phyloP scores from a whole-genome alignment of 2,888 invertebrate genomes.

The Idaea biselata region DNA sequence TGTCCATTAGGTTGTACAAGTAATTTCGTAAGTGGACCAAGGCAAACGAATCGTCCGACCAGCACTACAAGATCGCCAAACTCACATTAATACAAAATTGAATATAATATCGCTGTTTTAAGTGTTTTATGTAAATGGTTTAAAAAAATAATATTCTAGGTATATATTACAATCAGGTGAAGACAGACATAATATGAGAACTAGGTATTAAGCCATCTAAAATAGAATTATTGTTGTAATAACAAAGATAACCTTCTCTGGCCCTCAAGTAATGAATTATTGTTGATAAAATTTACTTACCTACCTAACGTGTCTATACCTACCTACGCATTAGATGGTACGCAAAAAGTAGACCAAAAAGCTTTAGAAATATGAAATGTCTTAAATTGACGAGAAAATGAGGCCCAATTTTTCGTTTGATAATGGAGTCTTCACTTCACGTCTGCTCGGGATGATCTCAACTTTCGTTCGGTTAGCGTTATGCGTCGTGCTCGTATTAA shows the following conservation, averaged over 20 bases:
- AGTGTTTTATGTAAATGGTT: too few relatives aligned
- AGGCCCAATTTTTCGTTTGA: not conserved
- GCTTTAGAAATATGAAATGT: not conserved
- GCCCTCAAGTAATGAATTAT: not conserved
- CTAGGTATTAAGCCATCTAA: not conserved
- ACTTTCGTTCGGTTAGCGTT: not conserved
- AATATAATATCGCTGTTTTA: too few relatives aligned
- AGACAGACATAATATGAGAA: conserved; percentile 19
- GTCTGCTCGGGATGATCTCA: not conserved
- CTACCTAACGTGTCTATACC: not conserved
- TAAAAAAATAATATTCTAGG: too few relatives aligned
- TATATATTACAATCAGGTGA: too few relatives aligned
- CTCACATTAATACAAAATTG: conserved; percentile 19
- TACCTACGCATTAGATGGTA: not conserved
- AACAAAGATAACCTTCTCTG: not conserved
- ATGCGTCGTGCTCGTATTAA: conserved; percentile 1
- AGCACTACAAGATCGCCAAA: conserved; percentile 48
- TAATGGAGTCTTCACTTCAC: not conserved
- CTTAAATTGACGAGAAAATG: not conserved
- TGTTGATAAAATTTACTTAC: not conserved
- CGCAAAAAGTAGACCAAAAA: not conserved
- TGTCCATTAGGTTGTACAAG: conserved; percentile 31
- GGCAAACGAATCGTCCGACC: conserved; percentile 47
- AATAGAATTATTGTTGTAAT: not conserved
- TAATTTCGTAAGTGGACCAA: conserved; percentile 63